Conservation (phyloP, 2,888 invertebrate species). For the Sphaeridia pumilis region DNA sequence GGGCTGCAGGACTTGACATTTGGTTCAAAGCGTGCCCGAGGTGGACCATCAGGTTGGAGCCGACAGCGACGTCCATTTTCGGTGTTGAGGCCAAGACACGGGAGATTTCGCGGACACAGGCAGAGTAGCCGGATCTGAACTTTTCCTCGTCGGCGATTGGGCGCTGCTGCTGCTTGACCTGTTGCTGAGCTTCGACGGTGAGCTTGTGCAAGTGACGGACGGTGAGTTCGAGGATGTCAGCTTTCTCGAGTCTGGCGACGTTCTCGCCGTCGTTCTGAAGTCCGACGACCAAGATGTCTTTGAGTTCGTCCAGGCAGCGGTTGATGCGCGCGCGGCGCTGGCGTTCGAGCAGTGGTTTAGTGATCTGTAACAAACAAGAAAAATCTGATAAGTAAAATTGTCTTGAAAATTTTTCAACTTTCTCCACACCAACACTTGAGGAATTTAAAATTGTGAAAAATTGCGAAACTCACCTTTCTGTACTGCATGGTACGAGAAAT, state of each 20-base stretch:
- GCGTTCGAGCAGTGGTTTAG: slow-evolving; percentile 67
- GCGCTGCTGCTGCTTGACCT: slow-evolving; percentile 4
- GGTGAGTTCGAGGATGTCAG: slow-evolving; percentile 38
- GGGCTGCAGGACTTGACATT: slow-evolving; percentile 51
- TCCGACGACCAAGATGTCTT: slow-evolving; percentile 67
- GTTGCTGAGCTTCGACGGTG: slow-evolving; percentile 29
- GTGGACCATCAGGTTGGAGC: slow-evolving; percentile 77
- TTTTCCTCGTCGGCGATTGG: slow-evolving; percentile 51
- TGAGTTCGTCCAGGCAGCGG: slow-evolving; percentile 65
- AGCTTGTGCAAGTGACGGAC: slow-evolving; percentile 37
- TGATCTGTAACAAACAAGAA: slow-evolving; percentile 44
- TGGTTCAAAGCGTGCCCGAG: slow-evolving; percentile 74
- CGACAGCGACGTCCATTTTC: slow-evolving; percentile 70
- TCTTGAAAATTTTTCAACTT: too few relatives aligned
- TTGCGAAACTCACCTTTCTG: slow-evolving; percentile 49
- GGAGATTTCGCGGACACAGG: slow-evolving; percentile 78
- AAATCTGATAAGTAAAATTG: slow-evolving; percentile 17
- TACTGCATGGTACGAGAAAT: slow-evolving; percentile 70
- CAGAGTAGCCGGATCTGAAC: slow-evolving; percentile 75
- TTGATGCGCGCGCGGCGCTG: slow-evolving; percentile 69
- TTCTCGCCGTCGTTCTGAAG: slow-evolving; percentile 44
- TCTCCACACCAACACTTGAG: too few relatives aligned
- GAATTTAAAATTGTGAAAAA: slow-evolving; percentile 12
- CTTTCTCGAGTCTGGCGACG: slow-evolving; percentile 37
- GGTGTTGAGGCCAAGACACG: slow-evolving; percentile 71